Conservation (phyloP, 2,113 vertebrate genomes). For the Percina caprodes region DNA sequence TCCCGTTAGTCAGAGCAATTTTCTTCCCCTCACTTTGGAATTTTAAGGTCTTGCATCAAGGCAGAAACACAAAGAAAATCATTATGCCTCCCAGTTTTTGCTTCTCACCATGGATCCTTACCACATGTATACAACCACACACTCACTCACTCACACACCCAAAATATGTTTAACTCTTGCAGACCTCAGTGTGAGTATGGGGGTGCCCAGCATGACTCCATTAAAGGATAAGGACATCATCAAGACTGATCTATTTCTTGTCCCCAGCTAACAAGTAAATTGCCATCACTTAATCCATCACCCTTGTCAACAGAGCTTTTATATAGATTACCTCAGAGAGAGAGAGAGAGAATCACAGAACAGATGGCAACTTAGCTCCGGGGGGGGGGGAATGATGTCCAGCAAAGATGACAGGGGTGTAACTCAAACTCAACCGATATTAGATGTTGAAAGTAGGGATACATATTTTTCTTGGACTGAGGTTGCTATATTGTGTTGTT, state of each 20-base stretch:
- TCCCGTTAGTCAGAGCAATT: slow-evolving; percentile 46
- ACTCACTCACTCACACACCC: slow-evolving; percentile 34
- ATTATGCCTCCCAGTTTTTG: slow-evolving; percentile 55
- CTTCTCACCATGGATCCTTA: slow-evolving; percentile 47
- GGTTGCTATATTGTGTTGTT: neutral
- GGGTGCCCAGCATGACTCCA: slow-evolving; percentile 26
- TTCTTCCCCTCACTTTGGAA: slow-evolving; percentile 36
- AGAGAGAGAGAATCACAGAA: slow-evolving; percentile 52
- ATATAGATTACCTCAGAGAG: slow-evolving; percentile 46
- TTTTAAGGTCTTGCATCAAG: slow-evolving; percentile 39
- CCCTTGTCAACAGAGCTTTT: slow-evolving; percentile 37
- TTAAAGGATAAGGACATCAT: slow-evolving; percentile 55
- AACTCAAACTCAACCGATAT: slow-evolving; percentile 33
- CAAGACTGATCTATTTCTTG: slow-evolving; percentile 58
- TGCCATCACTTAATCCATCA: slow-evolving; percentile 54
- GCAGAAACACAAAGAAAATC: slow-evolving; percentile 64
- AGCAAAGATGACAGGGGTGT: too few relatives aligned
- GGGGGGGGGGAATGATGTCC: too few relatives aligned
- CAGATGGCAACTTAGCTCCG: slow-evolving; percentile 68
- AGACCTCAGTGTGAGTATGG: slow-evolving; percentile 5
- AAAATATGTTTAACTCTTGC: slow-evolving; percentile 42
- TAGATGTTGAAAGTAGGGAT: slow-evolving; percentile 20
- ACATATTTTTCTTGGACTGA: neutral
- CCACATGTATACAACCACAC: slow-evolving; percentile 42
- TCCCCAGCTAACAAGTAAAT: slow-evolving; percentile 66